Conservation (phyloP, 2,888 invertebrate genomes). For the Acleris laterana region DNA sequence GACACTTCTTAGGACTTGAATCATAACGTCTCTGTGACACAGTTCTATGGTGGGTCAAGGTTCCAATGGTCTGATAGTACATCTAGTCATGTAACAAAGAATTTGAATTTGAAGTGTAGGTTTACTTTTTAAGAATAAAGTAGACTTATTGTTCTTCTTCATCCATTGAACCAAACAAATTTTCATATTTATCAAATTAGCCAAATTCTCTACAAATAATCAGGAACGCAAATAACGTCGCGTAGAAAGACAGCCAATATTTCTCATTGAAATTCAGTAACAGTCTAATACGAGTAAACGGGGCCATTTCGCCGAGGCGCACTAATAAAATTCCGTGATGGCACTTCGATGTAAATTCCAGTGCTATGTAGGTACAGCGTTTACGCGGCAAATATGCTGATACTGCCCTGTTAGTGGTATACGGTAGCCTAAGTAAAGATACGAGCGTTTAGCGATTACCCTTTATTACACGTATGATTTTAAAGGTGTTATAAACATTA, state of each 20-base stretch:
- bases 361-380: conserved; percentile 39
- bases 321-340: conserved; percentile 45
- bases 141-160: too few species aligned
- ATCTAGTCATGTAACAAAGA: too few species aligned
- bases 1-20: too few species aligned
- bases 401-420: conserved; percentile 5
- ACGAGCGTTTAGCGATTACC: neutral
- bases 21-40: too few species aligned
- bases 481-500: neutral
- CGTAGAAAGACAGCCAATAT: conserved; percentile 45
- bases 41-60: too few species aligned
- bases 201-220: neutral
- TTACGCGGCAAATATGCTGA: conserved; percentile 8
- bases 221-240: neutral
- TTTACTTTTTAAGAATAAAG: too few species aligned
- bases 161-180: too few species aligned
- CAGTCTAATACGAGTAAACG: conserved; percentile 70
- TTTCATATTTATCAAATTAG: too few species aligned
- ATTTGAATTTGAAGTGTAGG: too few species aligned
- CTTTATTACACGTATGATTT: neutral
- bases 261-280: conserved; percentile 68
- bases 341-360: conserved; percentile 46
- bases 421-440: neutral
- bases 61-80: too few species aligned
- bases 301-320: conserved; percentile 46